Evolutionary conservation across 2,888 invertebrate species (phyloP).

Genomic region (Drosophila tanythrix): DNA sequence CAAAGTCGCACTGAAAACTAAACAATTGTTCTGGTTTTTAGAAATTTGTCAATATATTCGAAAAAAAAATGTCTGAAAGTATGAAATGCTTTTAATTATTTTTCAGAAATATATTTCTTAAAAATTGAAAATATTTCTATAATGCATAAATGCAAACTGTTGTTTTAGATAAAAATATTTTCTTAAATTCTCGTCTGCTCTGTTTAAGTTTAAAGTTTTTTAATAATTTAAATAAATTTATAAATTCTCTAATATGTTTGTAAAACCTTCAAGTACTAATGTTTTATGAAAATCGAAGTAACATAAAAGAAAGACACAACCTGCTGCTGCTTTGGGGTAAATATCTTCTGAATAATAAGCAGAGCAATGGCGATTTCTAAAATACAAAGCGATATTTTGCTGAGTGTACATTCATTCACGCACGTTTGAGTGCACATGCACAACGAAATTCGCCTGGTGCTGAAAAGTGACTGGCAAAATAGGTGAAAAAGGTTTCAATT

Average conservation of each 20-base stretch:
- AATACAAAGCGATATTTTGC: background rate
- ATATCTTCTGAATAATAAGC: background rate
- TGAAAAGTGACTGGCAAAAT: background rate
- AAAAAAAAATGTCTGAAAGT: background rate
- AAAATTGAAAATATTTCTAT: background rate
- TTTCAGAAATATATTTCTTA: background rate
- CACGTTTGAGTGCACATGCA: background rate
- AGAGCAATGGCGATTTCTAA: background rate
- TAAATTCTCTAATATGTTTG: background rate
- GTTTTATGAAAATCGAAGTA: fast-evolving
- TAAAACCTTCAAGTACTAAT: background rate
- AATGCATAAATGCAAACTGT: background rate
- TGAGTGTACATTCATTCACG: background rate
- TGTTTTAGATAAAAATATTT: background rate
- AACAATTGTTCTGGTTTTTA: background rate
- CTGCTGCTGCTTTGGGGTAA: background rate
- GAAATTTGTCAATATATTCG: background rate
- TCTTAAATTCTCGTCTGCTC: background rate
- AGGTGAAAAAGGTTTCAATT: background rate
- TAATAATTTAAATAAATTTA: background rate
- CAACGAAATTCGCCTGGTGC: background rate
- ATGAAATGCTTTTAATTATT: background rate
- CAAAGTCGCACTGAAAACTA: background rate
- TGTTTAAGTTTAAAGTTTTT: background rate
- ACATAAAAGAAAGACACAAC: fast-evolving